Evolutionary conservation across 2,888 invertebrate genomes (phyloP).

Genomic region (Iselma pallidipennis): DNA sequence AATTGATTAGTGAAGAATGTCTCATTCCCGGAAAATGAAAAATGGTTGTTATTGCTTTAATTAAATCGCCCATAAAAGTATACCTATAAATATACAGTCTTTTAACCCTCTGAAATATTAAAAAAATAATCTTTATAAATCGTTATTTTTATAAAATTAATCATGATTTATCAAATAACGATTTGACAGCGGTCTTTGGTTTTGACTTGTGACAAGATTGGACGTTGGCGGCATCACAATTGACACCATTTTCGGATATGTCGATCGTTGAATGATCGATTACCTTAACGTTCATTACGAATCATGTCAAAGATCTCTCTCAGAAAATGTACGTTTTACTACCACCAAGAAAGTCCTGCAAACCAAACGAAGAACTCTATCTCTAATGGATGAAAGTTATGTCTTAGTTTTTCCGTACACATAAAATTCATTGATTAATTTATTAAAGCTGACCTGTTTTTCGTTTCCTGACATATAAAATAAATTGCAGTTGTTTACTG

Average conservation of each 20-base stretch:
- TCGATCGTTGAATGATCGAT: constrained; percentile 9
- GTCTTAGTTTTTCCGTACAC: too few relatives aligned
- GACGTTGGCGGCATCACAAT: constrained; percentile 6
- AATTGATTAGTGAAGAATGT: not conserved
- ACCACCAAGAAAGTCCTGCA: too few relatives aligned
- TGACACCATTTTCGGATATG: constrained; percentile 7
- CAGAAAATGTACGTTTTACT: too few relatives aligned
- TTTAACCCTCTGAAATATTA: not conserved
- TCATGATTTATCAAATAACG: not conserved
- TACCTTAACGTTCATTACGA: constrained; percentile 10
- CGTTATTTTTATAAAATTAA: not conserved
- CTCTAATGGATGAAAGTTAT: too few relatives aligned
- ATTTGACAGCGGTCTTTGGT: not conserved
- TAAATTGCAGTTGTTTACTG: too few relatives aligned
- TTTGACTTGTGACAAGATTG: constrained; percentile 1
- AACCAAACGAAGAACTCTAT: too few relatives aligned
- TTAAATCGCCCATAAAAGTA: not conserved
- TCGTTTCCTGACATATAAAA: too few relatives aligned
- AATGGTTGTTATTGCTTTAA: not conserved
- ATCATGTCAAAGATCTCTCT: not conserved
- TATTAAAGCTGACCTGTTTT: too few relatives aligned
- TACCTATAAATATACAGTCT: not conserved
- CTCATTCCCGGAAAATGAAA: not conserved
- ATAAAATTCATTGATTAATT: too few relatives aligned
- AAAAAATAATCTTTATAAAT: too few relatives aligned